These are phyloP conservation scores for Aurelia coerulea DNA, from an alignment of 30 jellyfish, hydroid and myxozoan genomes.

Conservation along the genomic window DNA sequence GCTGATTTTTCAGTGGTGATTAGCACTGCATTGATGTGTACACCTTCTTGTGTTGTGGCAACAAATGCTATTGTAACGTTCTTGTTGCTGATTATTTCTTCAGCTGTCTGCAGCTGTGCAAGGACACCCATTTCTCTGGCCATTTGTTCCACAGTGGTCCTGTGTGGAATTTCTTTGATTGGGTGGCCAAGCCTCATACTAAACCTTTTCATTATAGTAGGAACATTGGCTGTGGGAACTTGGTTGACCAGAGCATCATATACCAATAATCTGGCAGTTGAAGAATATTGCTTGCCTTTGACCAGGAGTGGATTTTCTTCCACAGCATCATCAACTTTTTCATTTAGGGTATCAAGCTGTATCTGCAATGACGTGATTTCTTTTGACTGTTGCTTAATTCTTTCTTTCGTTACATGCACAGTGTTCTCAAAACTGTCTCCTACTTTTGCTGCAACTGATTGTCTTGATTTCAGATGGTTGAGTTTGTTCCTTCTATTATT, in stretches of 20 bases:
- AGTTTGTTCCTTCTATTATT: no score
- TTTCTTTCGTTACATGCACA: no score
- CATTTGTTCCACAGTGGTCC: not conserved
- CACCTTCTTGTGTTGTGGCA: not conserved
- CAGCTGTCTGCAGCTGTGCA: not conserved
- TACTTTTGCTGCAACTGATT: no score
- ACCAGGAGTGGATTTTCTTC: no score
- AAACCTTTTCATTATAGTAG: not conserved
- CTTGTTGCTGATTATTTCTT: not conserved
- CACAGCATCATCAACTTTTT: no score
- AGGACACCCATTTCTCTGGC: not conserved
- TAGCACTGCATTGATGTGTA: not conserved
- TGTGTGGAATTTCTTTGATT: not conserved
- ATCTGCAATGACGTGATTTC: no score
- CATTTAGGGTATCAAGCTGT: no score
- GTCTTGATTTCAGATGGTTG: no score
- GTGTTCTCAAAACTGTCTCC: no score
- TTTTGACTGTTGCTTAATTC: no score
- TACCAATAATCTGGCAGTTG: not conserved
- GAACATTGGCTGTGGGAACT: not conserved
- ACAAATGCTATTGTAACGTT: not conserved
- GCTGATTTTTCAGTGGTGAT: no score
- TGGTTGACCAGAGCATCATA: not conserved
- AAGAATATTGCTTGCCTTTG: no score
- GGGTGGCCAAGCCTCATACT: not conserved